A percentile compares a stretch with the other conserved stretches of the same genome.
phyloP scores from a whole-genome alignment of 1,140 invertebrate genomes.

The Drosophila pruinosa region DNA sequence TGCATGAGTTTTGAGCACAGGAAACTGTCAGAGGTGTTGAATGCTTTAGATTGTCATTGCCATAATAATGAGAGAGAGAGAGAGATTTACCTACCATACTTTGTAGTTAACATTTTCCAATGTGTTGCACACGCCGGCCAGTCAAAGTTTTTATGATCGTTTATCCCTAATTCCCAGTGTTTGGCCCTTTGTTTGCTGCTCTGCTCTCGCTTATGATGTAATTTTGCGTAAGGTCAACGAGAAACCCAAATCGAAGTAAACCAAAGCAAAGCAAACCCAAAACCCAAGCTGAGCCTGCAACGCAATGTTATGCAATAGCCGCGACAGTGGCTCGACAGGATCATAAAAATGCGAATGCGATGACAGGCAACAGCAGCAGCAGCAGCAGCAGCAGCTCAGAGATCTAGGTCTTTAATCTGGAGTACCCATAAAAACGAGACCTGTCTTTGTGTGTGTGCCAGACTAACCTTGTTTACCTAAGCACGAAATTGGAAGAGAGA shows the following conservation, averaged over 20 bases:
- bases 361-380: constrained; percentile 14
- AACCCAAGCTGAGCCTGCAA: constrained; percentile 18
- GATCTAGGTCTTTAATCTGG: constrained; percentile 53
- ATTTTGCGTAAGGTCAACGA: constrained; percentile 59
- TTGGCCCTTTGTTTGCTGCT: constrained; percentile 46
- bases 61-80: constrained; percentile 8
- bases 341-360: constrained; percentile 51
- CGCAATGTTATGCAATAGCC: constrained; percentile 74
- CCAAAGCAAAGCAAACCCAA: constrained; percentile 1
- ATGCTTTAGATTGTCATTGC: constrained; percentile 25
- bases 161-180: constrained; percentile 30
- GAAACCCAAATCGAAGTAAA: background rate
- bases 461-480: background rate
- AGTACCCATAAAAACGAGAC: constrained; percentile 63
- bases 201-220: constrained; percentile 66
- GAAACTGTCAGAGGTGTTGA: constrained; percentile 62
- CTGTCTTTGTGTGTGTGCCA: constrained; percentile 41
- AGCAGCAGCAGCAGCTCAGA: background rate
- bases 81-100: constrained; percentile 36
- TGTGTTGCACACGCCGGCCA: constrained; percentile 8
- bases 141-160: constrained; percentile 33
- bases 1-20: constrained; percentile 52
- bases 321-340: constrained; percentile 17
- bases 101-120: background rate
- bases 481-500: background rate